Percentiles rank a stretch among this genome's conserved stretches.
Conservation (phyloP, 1,140 invertebrate species). For the Micrasema minimum region DNA sequence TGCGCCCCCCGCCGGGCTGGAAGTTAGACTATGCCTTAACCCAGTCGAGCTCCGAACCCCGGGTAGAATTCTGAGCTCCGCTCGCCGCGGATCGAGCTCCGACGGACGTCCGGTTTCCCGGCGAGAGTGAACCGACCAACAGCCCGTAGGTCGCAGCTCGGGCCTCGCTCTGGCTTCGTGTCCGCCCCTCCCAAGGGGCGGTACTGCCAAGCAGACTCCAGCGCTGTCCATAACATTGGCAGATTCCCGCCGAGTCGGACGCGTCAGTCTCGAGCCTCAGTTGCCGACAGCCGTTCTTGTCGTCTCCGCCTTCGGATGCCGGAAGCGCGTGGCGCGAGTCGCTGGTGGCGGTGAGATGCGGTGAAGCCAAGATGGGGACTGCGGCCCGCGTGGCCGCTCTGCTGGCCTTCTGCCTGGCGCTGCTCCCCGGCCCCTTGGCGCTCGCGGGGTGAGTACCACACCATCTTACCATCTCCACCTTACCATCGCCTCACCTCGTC, state of each 20-base stretch:
- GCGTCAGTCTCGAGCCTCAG: conserved; percentile 8
- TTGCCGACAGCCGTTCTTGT: conserved; percentile 24
- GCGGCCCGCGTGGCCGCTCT: conserved; percentile 64
- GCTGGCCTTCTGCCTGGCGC: conserved; percentile 62
- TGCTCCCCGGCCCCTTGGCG: conserved; percentile 65
- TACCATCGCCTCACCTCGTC: not conserved
- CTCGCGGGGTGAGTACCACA: conserved; percentile 64
- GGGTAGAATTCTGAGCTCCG: conserved; percentile 43
- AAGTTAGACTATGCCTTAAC: conserved; percentile 26
- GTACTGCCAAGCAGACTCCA: conserved; percentile 4
- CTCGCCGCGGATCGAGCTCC: conserved; percentile 7
- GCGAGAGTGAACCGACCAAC: not conserved
- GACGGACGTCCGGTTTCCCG: conserved; percentile 9
- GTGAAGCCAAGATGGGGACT: conserved; percentile 42
- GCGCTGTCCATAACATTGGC: conserved; percentile 36
- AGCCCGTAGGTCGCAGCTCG: conserved; percentile 5
- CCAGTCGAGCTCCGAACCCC: not conserved
- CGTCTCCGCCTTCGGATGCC: conserved; percentile 14
- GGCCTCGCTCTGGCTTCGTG: not conserved
- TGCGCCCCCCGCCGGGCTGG: conserved; percentile 6
- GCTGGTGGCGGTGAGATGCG: conserved; percentile 49
- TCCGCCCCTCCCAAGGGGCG: not conserved
- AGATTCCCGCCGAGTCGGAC: conserved; percentile 34
- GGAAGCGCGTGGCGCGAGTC: conserved; percentile 18
- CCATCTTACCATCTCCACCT: conserved; percentile 17